Base-by-base conservation (phyloP, 2,113 vertebrate genomes). In the Isurus oxyrinchus region DNA sequence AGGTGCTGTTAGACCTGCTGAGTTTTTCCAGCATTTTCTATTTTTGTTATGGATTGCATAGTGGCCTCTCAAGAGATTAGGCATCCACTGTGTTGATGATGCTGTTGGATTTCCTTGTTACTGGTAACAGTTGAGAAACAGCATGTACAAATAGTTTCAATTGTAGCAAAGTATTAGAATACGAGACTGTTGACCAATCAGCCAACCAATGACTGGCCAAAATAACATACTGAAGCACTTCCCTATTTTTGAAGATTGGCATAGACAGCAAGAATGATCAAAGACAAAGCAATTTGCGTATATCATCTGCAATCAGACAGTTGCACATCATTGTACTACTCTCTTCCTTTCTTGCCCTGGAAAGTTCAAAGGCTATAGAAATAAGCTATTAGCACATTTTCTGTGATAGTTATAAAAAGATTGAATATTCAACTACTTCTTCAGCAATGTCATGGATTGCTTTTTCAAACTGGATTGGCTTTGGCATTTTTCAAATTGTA, bases 401-500 rank as follows among this genome's bases (percentile, higher is more conserved):
- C 97, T 96, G 96, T 96, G 97, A 97, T 96, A 96, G 97, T 97
- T 96, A 86, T 61, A 95, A 96, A 97, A 96, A 97, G 96, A 97
- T 96, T 97, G 96, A 96, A 94, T 97, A 97, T 97, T 97, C 98
- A 97, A 97, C 95, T 63, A 96, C 94, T 97, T 97, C 97, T 97
- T 97, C 97, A 97, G 97, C 97, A 97, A 97, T 97, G 97, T 96
- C 97, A 94, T 69, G 27, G 10, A 0, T 0, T 10, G 81, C 96
- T 96, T 96, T 53, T 96, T 86, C 97, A 97, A 97, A 96, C 96
- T 95, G 96, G 98, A 98, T 97, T 97, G 97, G 97, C 98, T 95
- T 53, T 98, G 98, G 97, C 98, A 98, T 97, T 25, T 97, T 97
- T 96, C 97, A 98, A 98, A 98, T 97, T 97, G 97, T 96, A 96